Evolutionary conservation across 2,113 vertebrate species (phyloP).

Genomic region (Nannospalax galili): DNA sequence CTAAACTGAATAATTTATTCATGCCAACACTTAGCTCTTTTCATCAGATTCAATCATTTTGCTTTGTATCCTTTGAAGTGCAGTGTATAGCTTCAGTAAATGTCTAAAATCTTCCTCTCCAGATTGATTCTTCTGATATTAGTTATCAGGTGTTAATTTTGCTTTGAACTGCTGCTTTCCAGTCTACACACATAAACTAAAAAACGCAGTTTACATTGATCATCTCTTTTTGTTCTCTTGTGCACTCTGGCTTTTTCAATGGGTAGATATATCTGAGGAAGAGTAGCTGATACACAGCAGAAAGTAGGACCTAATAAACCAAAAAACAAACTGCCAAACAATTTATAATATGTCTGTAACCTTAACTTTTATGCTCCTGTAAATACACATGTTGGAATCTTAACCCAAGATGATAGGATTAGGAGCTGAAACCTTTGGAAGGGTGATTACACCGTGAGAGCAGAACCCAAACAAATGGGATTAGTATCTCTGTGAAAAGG

Average conservation of each 20-base stretch:
- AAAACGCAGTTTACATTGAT: neutral
- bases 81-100: neutral
- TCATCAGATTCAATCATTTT: neutral
- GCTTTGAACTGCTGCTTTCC: neutral
- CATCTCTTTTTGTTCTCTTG: neutral
- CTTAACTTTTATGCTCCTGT: neutral
- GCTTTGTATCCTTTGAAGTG: neutral
- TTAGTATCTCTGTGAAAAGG: neutral
- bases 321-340: neutral
- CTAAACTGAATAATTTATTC: too few species aligned
- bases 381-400: neutral
- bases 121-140: neutral
- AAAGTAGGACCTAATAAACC: neutral
- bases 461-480: neutral
- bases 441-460: neutral
- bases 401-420: neutral
- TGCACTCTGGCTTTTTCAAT: neutral
- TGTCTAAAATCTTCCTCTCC: neutral
- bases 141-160: neutral
- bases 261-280: neutral
- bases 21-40: neutral
- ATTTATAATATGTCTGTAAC: neutral
- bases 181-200: neutral
- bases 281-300: neutral
- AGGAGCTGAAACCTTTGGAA: neutral